Evolutionary conservation across 2,888 invertebrate genomes (phyloP), one percentile per base, ranked within the genome.

Genomic region (Abrostola tripartita): DNA sequence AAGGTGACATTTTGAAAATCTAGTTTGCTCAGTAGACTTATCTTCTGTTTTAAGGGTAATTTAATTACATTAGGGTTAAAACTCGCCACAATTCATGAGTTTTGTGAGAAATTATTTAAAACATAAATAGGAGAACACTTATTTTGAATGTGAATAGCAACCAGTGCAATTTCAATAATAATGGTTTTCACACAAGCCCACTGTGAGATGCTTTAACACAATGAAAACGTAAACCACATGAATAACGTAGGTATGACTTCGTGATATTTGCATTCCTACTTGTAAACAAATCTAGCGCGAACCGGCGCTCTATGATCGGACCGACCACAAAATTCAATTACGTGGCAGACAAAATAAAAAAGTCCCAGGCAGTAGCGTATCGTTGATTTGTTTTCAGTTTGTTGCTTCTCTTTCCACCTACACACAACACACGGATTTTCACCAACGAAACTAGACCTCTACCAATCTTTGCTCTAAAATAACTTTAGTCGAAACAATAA

Each of bases 281-380:
- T 79, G 82, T 82, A 85, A 88, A 85, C 85, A 85, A 84, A 88
- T 86, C 81, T 81, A 81, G 74, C 75, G 67, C 79, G 62, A 79
- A 78, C 81, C 81, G 65, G 67, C 65, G 81, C 81, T 82, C 79
- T 87, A 89, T 91, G 88, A 92, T 88, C 84, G 88, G 83, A 84
- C 82, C 81, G 78, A 87, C 92, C 92, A 88, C 92, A 89, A 89
- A 92, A 93, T 92, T 93, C 92, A 92, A 93, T 93, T 92, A 92
- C 90, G 87, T 85, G 85, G 86, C 88, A 92, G 90, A 92, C 90
- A 89, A 93, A 92, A 92, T 91, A 92, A 92, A 92, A 93, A 90
- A 86, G 85, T 84, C 83, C 78, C 88, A 82, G 84, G 80, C 86
- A 83, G 84, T 79, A 86, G 84, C 83, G 88, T 88, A 88, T 88